Evolutionary conservation across 2,113 vertebrate genomes (phyloP).

Genomic region (Cromileptes altivelis): DNA sequence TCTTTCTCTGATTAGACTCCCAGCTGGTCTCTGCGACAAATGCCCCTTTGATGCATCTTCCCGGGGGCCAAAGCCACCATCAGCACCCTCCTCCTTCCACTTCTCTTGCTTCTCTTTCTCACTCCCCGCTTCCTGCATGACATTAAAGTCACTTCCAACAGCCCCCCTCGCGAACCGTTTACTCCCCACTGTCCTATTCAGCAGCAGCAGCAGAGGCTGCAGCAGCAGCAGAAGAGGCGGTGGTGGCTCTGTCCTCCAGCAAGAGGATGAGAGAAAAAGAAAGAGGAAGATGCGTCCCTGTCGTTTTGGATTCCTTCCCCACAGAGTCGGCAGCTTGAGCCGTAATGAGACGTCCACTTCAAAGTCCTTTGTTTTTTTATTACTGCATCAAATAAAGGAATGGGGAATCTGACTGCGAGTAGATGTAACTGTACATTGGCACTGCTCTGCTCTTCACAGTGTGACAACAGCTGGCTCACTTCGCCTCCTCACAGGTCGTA

Average conservation of each 20-base stretch:
- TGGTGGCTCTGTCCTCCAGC: slow-evolving; percentile 48
- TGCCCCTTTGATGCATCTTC: slow-evolving; percentile 81
- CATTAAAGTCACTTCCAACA: slow-evolving; percentile 74
- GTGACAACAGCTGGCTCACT: slow-evolving; percentile 9
- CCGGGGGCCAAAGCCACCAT: slow-evolving; percentile 68
- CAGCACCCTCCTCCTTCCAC: slow-evolving; percentile 45
- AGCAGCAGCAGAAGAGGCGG: slow-evolving; percentile 4
- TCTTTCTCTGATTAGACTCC: slow-evolving; percentile 73
- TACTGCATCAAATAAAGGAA: neutral
- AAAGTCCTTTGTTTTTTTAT: slow-evolving; percentile 19
- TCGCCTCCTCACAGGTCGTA: slow-evolving; percentile 32
- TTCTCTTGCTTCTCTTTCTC: slow-evolving; percentile 35
- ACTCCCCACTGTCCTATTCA: slow-evolving; percentile 66
- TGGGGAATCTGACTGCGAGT: neutral
- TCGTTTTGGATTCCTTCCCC: slow-evolving; percentile 31
- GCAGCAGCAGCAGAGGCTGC: slow-evolving; percentile 27
- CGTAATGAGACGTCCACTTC: slow-evolving; percentile 42
- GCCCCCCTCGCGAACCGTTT: slow-evolving; percentile 27
- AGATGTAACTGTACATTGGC: neutral
- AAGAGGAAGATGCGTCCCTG: slow-evolving; percentile 16
- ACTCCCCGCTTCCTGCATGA: slow-evolving; percentile 62
- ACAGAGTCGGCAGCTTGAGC: slow-evolving; percentile 28
- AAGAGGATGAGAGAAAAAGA: slow-evolving; percentile 23
- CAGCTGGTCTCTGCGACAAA: slow-evolving; percentile 81
- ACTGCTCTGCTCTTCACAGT: neutral